Evolutionary conservation across 1,140 invertebrate genomes (phyloP).

Genomic region (Stegodyphus dumicola): DNA sequence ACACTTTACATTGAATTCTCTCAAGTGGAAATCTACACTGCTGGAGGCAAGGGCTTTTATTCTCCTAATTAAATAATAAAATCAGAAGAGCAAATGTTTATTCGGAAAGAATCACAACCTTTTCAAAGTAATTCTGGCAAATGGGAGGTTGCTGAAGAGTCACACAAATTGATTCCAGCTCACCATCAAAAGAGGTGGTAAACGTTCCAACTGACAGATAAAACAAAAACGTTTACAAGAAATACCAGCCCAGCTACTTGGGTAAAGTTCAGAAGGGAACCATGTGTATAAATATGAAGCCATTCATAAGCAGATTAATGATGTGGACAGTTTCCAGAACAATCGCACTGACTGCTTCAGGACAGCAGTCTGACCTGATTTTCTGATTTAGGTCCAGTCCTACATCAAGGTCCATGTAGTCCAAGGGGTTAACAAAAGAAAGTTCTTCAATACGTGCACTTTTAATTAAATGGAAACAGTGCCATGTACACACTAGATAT

Average conservation of each 20-base stretch:
- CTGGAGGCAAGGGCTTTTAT: not conserved
- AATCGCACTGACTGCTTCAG: not conserved
- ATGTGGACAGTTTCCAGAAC: not conserved
- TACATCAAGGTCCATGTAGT: not conserved
- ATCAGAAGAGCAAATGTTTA: not conserved
- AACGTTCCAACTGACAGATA: not conserved
- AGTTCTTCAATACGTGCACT: not conserved
- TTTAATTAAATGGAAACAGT: no score
- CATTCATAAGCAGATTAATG: not conserved
- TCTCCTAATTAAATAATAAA: not conserved
- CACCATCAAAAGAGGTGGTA: not conserved
- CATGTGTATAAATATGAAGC: not conserved
- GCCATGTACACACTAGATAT: no score
- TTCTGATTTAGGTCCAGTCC: not conserved
- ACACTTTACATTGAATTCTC: not conserved
- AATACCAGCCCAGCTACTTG: not conserved
- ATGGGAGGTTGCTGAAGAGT: not conserved
- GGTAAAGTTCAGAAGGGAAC: not conserved
- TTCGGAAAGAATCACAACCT: not conserved
- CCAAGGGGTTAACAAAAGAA: not conserved
- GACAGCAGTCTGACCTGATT: not conserved
- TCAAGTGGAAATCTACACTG: not conserved
- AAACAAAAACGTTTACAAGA: not conserved
- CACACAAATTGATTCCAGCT: not conserved
- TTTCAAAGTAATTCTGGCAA: not conserved